Base-by-base conservation (phyloP, 1,140 invertebrate species). In the Lutraria rhynchaena region DNA sequence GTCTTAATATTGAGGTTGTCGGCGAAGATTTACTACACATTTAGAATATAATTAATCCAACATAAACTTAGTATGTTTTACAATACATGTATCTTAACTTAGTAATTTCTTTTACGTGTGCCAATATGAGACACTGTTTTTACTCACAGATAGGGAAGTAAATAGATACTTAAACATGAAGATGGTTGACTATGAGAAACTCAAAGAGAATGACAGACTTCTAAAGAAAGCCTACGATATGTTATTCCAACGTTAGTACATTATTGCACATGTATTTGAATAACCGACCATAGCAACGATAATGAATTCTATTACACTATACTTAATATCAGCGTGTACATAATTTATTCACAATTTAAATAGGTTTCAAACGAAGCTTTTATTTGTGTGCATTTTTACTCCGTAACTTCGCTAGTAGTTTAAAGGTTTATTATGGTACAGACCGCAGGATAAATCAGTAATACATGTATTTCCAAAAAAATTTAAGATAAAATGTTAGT, bases 171-270 rank as follows among this genome's bases (percentile, higher is more conserved):
- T n/a, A n/a, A n/a, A n/a, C n/a, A n/a, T n/a, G n/a, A n/a, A n/a
- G n/a, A n/a, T n/a, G n/a, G 61, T 41, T 7, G 19, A 65, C 61
- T 65, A 44, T 65, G 37, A 22, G 15, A 41, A 41, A 11, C 41
- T 65, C 15, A 22, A 9, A 27, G 3, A 65, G 19, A 65, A 35
- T 24, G 61, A 65, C 27, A 37, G 1, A 7, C 31, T 41, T n/a
- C 61, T 65, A 15, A 29, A 46, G 27, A n/a, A 24, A 44, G 35
- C 61, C n/a, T 65, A 65, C 19, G 37, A 65, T 5, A n/a, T 65
- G 35, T 44, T 29, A n/a, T 44, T 65, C 5, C 4, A 5, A 44
- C 61, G 61, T 65, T 24, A 44, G 37, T 65, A 61, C 27, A 9
- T 13, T 60, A 13, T 57, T 5, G 15, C 53, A 57, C 24, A 57